Conservation (phyloP, 2,888 invertebrate species). For the Tetranychus truncatus region DNA sequence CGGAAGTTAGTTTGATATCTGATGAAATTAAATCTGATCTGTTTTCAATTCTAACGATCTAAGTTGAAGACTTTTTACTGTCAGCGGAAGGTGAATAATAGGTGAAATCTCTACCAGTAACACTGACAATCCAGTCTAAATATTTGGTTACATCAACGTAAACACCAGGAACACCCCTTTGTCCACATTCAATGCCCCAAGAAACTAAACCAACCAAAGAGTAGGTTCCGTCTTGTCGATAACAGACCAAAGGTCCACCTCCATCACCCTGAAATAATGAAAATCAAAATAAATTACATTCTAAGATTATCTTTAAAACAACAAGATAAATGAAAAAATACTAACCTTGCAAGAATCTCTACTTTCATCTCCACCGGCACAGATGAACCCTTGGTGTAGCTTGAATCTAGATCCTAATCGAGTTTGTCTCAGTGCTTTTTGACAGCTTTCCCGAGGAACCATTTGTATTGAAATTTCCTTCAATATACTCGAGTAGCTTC, state of each 20-base stretch:
- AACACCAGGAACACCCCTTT: conserved; percentile 31
- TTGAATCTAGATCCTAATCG: conserved; percentile 38
- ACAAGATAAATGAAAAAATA: conserved; percentile 7
- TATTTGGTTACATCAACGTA: conserved; percentile 31
- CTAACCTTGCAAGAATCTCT: conserved; percentile 56
- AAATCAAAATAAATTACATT: not conserved
- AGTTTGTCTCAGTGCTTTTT: conserved; percentile 41
- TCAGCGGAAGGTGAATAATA: no score
- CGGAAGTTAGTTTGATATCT: no score
- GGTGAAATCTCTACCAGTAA: conserved; percentile 16
- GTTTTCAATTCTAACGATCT: not conserved
- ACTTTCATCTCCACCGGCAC: conserved; percentile 41
- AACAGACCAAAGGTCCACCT: conserved; percentile 32
- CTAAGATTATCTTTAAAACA: no score
- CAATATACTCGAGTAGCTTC: conserved; percentile 27
- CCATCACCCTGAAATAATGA: conserved; percentile 31
- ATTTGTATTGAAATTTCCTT: conserved; percentile 42
- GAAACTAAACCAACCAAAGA: conserved; percentile 29
- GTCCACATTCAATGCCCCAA: conserved; percentile 33
- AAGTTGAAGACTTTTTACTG: not conserved
- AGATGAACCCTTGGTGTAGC: conserved; percentile 47
- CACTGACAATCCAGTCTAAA: conserved; percentile 25
- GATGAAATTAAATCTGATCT: not conserved
- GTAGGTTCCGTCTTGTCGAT: conserved; percentile 27
- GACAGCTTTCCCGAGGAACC: conserved; percentile 44